A percentile compares a stretch with the other conserved stretches of the same genome.
phyloP scores from a whole-genome alignment of 2,888 invertebrate genomes.

The Oscheius onirici region DNA sequence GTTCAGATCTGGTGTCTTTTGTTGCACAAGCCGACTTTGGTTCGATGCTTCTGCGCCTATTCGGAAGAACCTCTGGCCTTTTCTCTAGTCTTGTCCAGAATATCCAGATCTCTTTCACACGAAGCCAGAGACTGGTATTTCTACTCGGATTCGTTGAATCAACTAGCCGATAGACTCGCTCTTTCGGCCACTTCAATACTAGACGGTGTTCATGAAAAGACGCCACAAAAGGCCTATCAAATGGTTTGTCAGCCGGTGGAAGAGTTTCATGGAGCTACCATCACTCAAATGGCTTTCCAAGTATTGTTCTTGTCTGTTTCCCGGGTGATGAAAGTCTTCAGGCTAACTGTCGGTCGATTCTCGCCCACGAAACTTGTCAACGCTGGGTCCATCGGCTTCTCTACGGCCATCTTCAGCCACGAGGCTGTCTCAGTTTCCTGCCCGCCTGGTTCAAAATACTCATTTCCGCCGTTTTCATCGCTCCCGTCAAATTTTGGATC shows the following conservation, averaged over 20 bases:
- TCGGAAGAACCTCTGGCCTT: constrained; percentile 64
- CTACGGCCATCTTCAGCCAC: constrained; percentile 65
- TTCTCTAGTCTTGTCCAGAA: constrained; percentile 57
- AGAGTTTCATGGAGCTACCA: constrained; percentile 53
- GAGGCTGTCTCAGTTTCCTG: constrained; percentile 38
- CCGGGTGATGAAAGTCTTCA: constrained; percentile 29
- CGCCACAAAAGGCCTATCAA: constrained; percentile 58
- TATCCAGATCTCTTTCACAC: constrained; percentile 57
- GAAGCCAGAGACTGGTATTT: constrained; percentile 67
- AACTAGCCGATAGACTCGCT: constrained; percentile 52
- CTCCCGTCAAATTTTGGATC: constrained; percentile 63
- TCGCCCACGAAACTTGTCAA: constrained; percentile 75
- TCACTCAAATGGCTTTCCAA: constrained; percentile 66
- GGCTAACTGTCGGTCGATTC: constrained; percentile 72
- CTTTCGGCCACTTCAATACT: constrained; percentile 52
- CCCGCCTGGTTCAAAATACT: constrained; percentile 66
- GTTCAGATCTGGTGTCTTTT: constrained; percentile 63
- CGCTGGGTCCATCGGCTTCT: constrained; percentile 74
- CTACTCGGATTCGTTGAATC: constrained; percentile 59
- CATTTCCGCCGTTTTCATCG: constrained; percentile 57
- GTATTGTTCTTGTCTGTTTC: constrained; percentile 30
- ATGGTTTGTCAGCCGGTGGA: constrained; percentile 61
- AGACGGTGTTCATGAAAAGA: constrained; percentile 40
- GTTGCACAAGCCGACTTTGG: constrained; percentile 59
- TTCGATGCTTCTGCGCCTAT: constrained; percentile 63